A percentile compares a stretch with the other conserved stretches of the same genome.
These are phyloP conservation scores for Lasioglossum malachurum DNA, from an alignment of 2,888 invertebrate species.

Conservation along the genomic window DNA sequence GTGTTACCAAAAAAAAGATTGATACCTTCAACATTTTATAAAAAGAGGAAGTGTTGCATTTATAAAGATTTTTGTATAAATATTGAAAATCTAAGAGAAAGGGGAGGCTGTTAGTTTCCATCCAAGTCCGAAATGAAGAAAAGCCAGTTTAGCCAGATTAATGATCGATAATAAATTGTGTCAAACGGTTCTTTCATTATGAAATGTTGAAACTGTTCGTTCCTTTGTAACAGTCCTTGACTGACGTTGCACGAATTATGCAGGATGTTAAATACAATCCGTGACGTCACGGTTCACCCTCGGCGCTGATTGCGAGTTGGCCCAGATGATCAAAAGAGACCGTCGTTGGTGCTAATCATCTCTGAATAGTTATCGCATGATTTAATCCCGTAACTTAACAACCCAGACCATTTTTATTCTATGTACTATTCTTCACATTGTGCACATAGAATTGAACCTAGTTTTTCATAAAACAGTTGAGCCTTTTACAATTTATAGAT, in stretches of 20 bases:
- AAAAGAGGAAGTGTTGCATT: background rate
- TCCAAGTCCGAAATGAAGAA: background rate
- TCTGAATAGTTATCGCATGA: background rate
- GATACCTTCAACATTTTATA: background rate
- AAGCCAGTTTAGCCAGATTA: background rate
- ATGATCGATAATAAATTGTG: background rate
- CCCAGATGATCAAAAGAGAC: background rate
- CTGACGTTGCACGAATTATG: constrained; percentile 49
- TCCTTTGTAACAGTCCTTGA: constrained; percentile 21
- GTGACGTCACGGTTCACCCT: constrained; percentile 36
- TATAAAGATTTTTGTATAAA: background rate
- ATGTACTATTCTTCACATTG: too few species aligned
- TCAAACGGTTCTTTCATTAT: too few species aligned
- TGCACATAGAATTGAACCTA: too few species aligned
- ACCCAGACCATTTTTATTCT: too few species aligned
- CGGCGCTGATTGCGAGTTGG: background rate
- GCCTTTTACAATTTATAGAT: too few species aligned
- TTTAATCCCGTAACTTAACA: background rate
- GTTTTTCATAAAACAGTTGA: too few species aligned
- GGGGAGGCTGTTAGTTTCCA: too few species aligned
- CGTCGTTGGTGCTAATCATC: background rate
- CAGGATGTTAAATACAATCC: constrained; percentile 22
- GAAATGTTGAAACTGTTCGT: background rate
- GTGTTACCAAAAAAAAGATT: constrained; percentile 26
- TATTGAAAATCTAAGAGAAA: background rate